phyloP scores from a whole-genome alignment of 2,797 vertebrate genomes.

The Liasis olivaceus region DNA sequence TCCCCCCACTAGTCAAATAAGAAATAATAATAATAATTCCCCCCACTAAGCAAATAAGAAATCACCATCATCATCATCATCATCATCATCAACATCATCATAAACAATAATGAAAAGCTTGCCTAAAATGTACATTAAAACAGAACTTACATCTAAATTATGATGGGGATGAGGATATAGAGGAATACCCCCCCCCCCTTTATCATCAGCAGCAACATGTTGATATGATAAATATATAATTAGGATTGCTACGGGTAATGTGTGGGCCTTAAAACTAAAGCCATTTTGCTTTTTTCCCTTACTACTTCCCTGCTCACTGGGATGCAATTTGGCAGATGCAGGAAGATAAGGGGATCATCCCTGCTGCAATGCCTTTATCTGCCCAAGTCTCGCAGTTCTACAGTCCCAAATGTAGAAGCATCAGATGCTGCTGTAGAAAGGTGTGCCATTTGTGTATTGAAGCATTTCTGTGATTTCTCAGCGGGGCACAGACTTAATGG shows the following conservation, averaged over 20 bases:
- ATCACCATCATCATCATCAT: too few species aligned
- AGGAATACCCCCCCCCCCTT: not conserved
- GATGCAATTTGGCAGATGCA: not conserved
- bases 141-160: not conserved
- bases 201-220: not conserved
- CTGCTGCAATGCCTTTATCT: not conserved
- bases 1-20: not conserved
- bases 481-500: not conserved
- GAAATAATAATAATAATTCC: not conserved
- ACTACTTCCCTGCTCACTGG: not conserved
- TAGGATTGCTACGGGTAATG: not conserved
- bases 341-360: not conserved
- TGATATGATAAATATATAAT: not conserved
- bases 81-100: not conserved
- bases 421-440: not conserved
- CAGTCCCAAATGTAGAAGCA: not conserved
- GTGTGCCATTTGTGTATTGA: not conserved
- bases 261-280: not conserved
- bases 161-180: not conserved
- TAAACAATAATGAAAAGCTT: not conserved
- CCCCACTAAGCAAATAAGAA: too few species aligned
- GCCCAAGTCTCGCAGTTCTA: not conserved
- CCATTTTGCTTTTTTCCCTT: not conserved
- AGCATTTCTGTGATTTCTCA: not conserved
- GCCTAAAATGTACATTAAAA: not conserved